Conservation (phyloP, 2,797 vertebrate species). For the Tolypeutes matacus region DNA sequence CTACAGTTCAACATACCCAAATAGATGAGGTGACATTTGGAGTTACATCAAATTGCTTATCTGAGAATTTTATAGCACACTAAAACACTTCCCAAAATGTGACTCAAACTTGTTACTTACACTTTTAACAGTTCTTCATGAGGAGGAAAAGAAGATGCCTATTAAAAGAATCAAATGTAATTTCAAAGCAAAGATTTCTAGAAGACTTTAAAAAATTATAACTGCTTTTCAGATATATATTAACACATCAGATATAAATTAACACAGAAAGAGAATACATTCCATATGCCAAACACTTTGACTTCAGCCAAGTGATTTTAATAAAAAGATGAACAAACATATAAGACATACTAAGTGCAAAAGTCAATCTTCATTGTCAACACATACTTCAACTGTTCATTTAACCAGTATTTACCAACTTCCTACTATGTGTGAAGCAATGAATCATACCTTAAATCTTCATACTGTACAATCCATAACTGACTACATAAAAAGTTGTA, state of each 20-base stretch:
- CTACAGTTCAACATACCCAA: not conserved
- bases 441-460: constrained; percentile 41
- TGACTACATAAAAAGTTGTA: constrained; percentile 26
- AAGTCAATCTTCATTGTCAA: constrained; percentile 1
- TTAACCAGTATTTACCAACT: constrained; percentile 52
- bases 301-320: constrained; percentile 31
- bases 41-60: constrained; percentile 2
- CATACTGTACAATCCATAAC: not conserved
- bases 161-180: constrained; percentile 78
- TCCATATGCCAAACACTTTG: not conserved
- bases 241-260: constrained; percentile 58
- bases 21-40: not conserved
- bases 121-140: constrained; percentile 88
- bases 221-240: constrained; percentile 54
- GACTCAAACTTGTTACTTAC: constrained; percentile 86
- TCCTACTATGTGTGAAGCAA: not conserved
- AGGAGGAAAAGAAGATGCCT: constrained; percentile 87
- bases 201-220: constrained; percentile 26
- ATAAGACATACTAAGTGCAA: not conserved
- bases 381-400: constrained; percentile 24
- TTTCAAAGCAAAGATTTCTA: constrained; percentile 70
- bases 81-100: constrained; percentile 59
- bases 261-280: constrained; percentile 58
- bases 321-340: constrained; percentile 60
- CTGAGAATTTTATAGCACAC: not conserved